Evolutionary conservation across 2,888 invertebrate genomes (phyloP), one percentile per base, ranked within the genome.

Genomic region (Mythimna vitellina): DNA sequence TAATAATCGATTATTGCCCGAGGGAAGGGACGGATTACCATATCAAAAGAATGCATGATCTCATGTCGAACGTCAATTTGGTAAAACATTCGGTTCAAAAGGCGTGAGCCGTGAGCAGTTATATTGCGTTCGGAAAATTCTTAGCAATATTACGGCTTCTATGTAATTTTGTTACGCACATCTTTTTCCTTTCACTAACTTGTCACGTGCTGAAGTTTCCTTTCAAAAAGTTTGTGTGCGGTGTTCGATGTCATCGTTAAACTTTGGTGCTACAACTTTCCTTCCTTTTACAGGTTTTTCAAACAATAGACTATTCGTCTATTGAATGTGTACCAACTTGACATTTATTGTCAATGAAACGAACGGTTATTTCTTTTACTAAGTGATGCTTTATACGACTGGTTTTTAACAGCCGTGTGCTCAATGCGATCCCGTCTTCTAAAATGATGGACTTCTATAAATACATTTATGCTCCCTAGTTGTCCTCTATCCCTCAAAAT

Each of bases 1-100:
- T 94, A 94, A 94, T 95, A 95, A 95, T 95, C 94, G 94, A 94
- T 94, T 93, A 93, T 93, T 90, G 90, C 92, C 89, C 83, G 86
- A 90, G 92, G 93, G 92, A 89, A 88, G 86, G 90, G 86, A 84
- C 87, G 91, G 91, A 95, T 95, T 95, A 95, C 93, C 95, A 95
- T 95, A 95, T 95, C 95, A 95, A 95, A 93, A 94, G 94, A 93
- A 93, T 91, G 91, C 90, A 90, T 92, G 92, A 93, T 93, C 92
- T 92, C 91, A 89, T 92, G 92, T 91, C 91, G 91, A 84, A 89
- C 92, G 89, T 92, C 93, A 94, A 94, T 93, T 94, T 94, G 86
- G 92, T 92, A 90, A 93, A 93, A 92, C 92, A 93, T 93, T 93
- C 86, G 86, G 85, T 87, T 89, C 88, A 90, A 90, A 90, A 83